Conservation (phyloP, 2,888 invertebrate genomes). For the Hipparchia sbordonii region DNA sequence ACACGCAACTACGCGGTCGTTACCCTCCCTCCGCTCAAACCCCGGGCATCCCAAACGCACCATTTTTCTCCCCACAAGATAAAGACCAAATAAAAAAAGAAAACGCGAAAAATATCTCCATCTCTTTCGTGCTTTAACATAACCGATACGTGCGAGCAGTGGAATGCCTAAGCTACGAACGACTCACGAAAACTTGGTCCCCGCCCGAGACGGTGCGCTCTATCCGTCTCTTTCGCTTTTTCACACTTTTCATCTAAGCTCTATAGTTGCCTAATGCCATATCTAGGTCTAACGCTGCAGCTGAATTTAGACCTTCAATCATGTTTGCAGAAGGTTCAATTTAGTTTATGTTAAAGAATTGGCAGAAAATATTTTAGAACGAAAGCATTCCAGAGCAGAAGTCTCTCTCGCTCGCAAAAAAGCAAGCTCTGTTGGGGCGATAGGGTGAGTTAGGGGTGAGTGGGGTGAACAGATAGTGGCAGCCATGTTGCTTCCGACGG, state of each 20-base stretch:
- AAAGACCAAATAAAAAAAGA: conserved; percentile 83
- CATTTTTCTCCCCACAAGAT: conserved; percentile 79
- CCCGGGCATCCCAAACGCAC: conserved; percentile 65
- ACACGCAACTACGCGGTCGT: conserved; percentile 72
- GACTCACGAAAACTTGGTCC: conserved; percentile 82
- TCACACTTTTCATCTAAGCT: conserved; percentile 78
- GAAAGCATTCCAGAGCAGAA: conserved; percentile 76
- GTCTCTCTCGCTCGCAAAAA: conserved; percentile 83
- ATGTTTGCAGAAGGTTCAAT: background rate
- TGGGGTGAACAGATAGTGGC: conserved; percentile 58
- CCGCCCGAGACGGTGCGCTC: conserved; percentile 81
- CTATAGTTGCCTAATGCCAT: conserved; percentile 44
- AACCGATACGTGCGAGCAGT: conserved; percentile 60
- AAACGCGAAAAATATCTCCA: conserved; percentile 77
- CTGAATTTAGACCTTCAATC: conserved; percentile 44
- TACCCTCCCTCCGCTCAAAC: conserved; percentile 52
- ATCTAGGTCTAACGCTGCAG: conserved; percentile 32
- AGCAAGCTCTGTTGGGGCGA: conserved; percentile 63
- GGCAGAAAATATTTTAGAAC: conserved; percentile 80
- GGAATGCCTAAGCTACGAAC: conserved; percentile 77
- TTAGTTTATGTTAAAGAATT: conserved; percentile 40
- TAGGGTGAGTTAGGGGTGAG: conserved; percentile 58
- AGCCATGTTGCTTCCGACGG: conserved; percentile 77
- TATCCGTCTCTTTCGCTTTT: conserved; percentile 83
- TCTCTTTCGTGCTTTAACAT: conserved; percentile 60